Percentiles rank a stretch among this genome's conserved stretches.
These are phyloP conservation scores for Drosophila borborema DNA, from an alignment of 2,888 invertebrate species.

Conservation along the genomic window DNA sequence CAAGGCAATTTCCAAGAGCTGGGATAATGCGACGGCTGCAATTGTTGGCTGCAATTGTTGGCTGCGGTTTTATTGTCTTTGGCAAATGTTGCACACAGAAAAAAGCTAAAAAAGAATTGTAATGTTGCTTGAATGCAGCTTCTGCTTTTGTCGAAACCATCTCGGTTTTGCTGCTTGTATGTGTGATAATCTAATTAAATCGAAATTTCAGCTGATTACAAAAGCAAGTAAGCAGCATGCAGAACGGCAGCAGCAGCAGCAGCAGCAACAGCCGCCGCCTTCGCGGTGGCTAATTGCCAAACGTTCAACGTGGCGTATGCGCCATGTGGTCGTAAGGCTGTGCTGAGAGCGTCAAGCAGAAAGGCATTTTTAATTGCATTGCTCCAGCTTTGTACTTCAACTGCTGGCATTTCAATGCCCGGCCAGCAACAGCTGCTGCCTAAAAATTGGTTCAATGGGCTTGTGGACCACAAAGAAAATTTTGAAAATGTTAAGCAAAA, in stretches of 20 bases:
- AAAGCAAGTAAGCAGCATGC: conserved; percentile 41
- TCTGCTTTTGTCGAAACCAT: conserved; percentile 35
- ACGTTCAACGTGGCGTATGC: conserved; percentile 67
- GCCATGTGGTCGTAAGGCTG: conserved; percentile 40
- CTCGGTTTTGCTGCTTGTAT: conserved; percentile 33
- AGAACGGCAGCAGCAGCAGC: conserved; percentile 12
- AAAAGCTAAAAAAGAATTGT: conserved; percentile 35
- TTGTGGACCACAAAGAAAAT: conserved; percentile 9
- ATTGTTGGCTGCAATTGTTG: conserved; percentile 59
- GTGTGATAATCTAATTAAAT: conserved; percentile 77
- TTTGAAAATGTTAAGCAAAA: neutral
- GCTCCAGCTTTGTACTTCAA: conserved; percentile 39
- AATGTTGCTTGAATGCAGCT: conserved; percentile 52
- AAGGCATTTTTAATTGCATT: conserved; percentile 67
- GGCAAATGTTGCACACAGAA: conserved; percentile 40
- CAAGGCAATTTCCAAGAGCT: conserved; percentile 25
- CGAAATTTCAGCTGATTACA: conserved; percentile 75
- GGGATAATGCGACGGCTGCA: conserved; percentile 29
- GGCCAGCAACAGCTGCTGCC: conserved; percentile 16
- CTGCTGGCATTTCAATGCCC: conserved; percentile 23
- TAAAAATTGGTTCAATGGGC: conserved; percentile 43
- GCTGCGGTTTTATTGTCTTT: conserved; percentile 65
- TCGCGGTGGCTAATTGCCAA: conserved; percentile 62
- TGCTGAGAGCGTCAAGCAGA: conserved; percentile 5
- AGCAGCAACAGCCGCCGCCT: conserved; percentile 23